Percentiles rank a stretch among this genome's conserved stretches.
Conservation (phyloP, 2,113 vertebrate genomes). For the chimpanzee (Pan troglodytes) region NHGRI_mPanTro3-v2.1_pri NC_072412.2:19653501-19654000, state of each 20-base stretch:
- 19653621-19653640: not conserved
- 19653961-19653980: too few relatives aligned
- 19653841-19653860: not conserved
- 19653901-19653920: not conserved
- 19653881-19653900: not conserved
- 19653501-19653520: not conserved
- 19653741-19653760: not conserved
- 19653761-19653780: not conserved
- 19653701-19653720: not conserved
- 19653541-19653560: not conserved
- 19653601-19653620: not conserved
- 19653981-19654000: too few relatives aligned
- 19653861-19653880: not conserved
- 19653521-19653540: not conserved
- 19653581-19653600: not conserved
- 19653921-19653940: not conserved
- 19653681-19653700: not conserved
- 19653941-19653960: not conserved
- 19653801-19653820: not conserved
- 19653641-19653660: not conserved
- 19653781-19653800: not conserved
- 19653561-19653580: not conserved
- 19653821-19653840: not conserved
- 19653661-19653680: not conserved
- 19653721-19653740: constrained; percentile 33